Conservation (phyloP, 1,140 invertebrate species). For the Melitaea cinxia region DNA sequence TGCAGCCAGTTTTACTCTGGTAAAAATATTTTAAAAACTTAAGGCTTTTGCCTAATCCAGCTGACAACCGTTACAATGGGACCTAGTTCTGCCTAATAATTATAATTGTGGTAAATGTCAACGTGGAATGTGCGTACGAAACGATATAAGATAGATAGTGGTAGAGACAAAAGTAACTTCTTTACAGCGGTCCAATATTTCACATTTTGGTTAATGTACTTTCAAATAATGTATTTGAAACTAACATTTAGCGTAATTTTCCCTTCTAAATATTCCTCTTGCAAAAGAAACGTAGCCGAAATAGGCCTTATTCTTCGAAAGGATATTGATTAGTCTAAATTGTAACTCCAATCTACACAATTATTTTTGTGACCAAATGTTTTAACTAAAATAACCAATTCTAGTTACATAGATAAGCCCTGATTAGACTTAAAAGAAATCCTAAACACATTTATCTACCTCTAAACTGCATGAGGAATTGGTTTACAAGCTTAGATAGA, state of each 20-base stretch:
- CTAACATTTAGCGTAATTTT: neutral
- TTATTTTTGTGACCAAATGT: constrained; percentile 28
- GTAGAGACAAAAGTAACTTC: constrained; percentile 11
- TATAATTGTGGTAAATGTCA: constrained; percentile 38
- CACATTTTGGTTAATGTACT: neutral
- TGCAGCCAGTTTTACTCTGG: constrained; percentile 42
- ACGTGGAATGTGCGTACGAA: constrained; percentile 7
- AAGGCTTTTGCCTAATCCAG: constrained; percentile 46
- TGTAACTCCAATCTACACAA: constrained; percentile 31
- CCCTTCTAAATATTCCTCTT: too few species aligned
- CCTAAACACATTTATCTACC: constrained; percentile 27
- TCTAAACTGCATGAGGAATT: constrained; percentile 28
- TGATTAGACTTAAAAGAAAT: neutral
- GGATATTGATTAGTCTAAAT: constrained; percentile 18
- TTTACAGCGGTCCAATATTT: constrained; percentile 31
- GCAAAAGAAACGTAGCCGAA: neutral
- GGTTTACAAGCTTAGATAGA: constrained; percentile 18
- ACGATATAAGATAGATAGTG: neutral
- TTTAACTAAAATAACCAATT: constrained; percentile 16
- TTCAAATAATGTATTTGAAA: neutral
- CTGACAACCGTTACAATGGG: constrained; percentile 53
- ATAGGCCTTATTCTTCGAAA: constrained; percentile 34
- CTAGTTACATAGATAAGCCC: constrained; percentile 10
- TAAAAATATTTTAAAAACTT: constrained; percentile 32
- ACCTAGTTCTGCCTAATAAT: constrained; percentile 70